phyloP scores from a whole-genome alignment of 2,113 vertebrate genomes.

The Podarcis raffonei region DNA sequence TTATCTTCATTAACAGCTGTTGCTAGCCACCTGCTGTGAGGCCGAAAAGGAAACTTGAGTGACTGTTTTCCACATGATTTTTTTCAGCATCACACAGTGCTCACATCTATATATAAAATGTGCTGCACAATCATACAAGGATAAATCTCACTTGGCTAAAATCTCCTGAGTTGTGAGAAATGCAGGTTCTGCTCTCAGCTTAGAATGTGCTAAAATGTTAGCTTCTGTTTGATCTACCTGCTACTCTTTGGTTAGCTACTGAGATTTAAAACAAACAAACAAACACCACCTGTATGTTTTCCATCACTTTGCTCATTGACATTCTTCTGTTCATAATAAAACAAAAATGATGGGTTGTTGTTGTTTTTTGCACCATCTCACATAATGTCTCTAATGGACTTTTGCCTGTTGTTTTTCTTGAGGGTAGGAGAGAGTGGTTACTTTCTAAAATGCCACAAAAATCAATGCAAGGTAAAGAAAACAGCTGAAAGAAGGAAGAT shows the following conservation, averaged over 20 bases:
- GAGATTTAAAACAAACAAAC: not conserved
- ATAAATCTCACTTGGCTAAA: conserved; percentile 14
- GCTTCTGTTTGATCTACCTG: not conserved
- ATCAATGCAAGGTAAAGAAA: conserved; percentile 12
- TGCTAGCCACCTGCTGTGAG: conserved; percentile 4
- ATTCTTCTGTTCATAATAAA: conserved; percentile 2
- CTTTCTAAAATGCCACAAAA: conserved; percentile 23
- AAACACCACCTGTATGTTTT: not conserved
- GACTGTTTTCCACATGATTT: conserved; percentile 27
- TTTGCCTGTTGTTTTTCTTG: not conserved
- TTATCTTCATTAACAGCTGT: conserved; percentile 28
- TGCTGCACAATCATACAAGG: conserved; percentile 10
- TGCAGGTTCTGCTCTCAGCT: not conserved
- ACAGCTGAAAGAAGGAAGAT: conserved; percentile 19
- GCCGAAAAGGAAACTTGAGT: conserved; percentile 17
- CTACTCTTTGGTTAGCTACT: not conserved
- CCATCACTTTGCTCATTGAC: not conserved
- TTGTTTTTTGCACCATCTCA: not conserved
- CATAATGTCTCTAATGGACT: not conserved
- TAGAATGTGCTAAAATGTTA: conserved; percentile 9
- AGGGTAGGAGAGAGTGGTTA: not conserved
- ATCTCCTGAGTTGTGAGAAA: conserved; percentile 10
- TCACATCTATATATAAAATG: conserved; percentile 19
- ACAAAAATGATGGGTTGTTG: not conserved
- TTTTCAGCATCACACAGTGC: conserved; percentile 5